Evolutionary conservation across 2,797 vertebrate species (phyloP).

Genomic region (Eremophila alpestris): DNA sequence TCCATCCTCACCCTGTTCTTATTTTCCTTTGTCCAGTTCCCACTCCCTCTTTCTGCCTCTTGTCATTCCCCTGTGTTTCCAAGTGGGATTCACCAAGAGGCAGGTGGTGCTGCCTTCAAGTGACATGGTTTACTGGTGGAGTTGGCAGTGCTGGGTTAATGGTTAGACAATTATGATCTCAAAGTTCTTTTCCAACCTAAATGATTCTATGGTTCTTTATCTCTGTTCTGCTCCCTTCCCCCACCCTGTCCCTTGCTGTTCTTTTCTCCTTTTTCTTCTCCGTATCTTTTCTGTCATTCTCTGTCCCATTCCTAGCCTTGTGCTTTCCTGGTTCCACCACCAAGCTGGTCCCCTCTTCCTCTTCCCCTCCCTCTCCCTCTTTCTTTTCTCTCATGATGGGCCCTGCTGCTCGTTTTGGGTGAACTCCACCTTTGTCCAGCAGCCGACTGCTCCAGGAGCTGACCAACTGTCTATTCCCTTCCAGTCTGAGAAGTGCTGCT

Average conservation of each 20-base stretch:
- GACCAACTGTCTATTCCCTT: neutral
- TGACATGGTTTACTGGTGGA: neutral
- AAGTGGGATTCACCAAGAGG: neutral
- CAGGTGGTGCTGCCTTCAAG: neutral
- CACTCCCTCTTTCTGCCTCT: neutral
- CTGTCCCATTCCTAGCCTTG: neutral
- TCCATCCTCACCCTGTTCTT: neutral
- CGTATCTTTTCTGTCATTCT: neutral
- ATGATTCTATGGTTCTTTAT: neutral
- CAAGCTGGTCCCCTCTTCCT: neutral
- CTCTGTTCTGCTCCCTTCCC: neutral
- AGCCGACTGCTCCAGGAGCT: neutral
- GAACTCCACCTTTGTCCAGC: neutral
- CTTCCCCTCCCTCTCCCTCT: neutral
- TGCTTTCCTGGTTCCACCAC: neutral
- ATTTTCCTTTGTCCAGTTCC: neutral
- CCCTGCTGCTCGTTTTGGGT: neutral
- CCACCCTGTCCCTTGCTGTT: neutral
- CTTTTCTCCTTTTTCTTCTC: neutral
- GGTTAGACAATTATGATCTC: neutral
- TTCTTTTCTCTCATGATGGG: neutral
- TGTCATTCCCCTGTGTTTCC: too few relatives aligned
- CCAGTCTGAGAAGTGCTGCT: neutral
- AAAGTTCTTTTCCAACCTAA: neutral
- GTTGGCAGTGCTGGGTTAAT: neutral